Evolutionary conservation across 2,888 invertebrate genomes (phyloP).

Genomic region (Imbricaverruca yamaguchii): DNA sequence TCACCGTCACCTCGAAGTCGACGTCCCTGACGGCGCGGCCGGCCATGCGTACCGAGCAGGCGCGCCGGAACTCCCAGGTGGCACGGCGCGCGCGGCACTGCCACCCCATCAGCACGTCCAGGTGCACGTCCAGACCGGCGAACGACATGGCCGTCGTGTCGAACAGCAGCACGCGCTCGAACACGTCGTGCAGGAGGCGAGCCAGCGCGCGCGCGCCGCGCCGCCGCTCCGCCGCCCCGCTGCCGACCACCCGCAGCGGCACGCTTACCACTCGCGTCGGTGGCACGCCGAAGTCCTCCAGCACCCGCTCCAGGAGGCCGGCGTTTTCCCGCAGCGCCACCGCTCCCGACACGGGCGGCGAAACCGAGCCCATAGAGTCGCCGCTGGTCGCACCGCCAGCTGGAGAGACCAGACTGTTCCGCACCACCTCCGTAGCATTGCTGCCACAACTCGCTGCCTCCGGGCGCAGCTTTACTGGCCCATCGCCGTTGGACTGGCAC

Average conservation of each 20-base stretch:
- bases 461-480: too few relatives aligned
- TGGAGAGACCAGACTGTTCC: too few relatives aligned
- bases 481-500: too few relatives aligned
- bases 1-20: not conserved
- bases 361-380: not conserved
- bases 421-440: too few relatives aligned
- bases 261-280: not conserved
- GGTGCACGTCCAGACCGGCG: not conserved
- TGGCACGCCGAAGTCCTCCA: not conserved
- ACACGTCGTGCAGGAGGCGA: not conserved
- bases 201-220: not conserved
- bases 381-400: not conserved
- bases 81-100: not conserved
- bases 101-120: not conserved
- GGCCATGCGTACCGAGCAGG: not conserved
- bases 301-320: not conserved
- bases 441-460: too few relatives aligned
- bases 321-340: not conserved
- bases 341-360: not conserved
- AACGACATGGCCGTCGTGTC: not conserved
- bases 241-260: not conserved
- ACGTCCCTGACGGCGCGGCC: not conserved
- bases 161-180: not conserved
- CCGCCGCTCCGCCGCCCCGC: not conserved
- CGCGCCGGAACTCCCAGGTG: not conserved